Conservation (phyloP, 2,113 vertebrate species). For the Oreochromis aureus region DNA sequence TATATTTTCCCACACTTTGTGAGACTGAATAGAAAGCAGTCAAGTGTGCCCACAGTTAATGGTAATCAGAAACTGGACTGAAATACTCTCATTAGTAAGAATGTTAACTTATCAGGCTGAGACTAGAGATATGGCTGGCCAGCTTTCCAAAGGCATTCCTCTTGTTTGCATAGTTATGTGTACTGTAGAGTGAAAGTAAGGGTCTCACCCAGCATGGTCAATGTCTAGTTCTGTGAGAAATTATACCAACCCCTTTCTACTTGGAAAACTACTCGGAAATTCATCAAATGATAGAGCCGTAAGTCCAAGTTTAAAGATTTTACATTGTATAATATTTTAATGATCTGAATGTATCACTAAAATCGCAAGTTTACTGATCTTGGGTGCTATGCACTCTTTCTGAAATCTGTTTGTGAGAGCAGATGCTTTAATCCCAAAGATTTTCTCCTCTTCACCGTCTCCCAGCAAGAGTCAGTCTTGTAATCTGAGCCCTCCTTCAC, state of each 20-base stretch:
- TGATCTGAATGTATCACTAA: background rate
- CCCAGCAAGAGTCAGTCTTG: background rate
- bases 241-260: background rate
- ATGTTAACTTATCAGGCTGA: slow-evolving; percentile 49
- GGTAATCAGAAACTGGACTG: slow-evolving; percentile 34
- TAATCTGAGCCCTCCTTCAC: slow-evolving; percentile 38
- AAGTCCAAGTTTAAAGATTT: background rate
- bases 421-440: background rate
- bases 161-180: slow-evolving; percentile 54
- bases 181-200: slow-evolving; percentile 32
- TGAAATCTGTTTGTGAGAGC: background rate
- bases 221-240: slow-evolving; percentile 14
- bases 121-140: slow-evolving; percentile 31
- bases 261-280: background rate
- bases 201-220: background rate
- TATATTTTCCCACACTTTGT: slow-evolving; percentile 34
- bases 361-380: background rate
- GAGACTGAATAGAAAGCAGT: slow-evolving; percentile 10
- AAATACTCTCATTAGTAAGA: slow-evolving; percentile 47
- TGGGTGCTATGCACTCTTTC: background rate
- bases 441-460: background rate
- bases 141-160: slow-evolving; percentile 22
- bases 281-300: background rate
- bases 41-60: slow-evolving; percentile 15
- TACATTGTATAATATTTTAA: background rate